Conservation (phyloP, 2,888 invertebrate genomes). For the Candidula unifasciata region DNA sequence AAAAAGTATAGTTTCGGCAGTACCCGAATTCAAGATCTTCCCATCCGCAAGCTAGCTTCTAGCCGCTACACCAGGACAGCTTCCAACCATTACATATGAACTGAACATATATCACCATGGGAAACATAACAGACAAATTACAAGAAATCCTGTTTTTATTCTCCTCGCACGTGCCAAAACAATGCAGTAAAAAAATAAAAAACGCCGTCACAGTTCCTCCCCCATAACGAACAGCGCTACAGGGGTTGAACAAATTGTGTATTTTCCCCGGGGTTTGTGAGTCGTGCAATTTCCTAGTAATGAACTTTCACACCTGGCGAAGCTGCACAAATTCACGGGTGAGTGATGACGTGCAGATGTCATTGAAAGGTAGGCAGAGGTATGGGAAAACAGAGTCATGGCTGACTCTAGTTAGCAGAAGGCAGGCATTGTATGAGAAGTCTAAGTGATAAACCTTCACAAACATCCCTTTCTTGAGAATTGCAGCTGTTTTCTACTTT, state of each 20-base stretch:
- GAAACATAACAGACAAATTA: too few relatives aligned
- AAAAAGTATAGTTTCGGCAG: too few relatives aligned
- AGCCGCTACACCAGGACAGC: too few relatives aligned
- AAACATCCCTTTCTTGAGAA: background rate
- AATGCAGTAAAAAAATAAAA: too few relatives aligned
- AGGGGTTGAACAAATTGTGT: background rate
- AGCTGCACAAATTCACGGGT: background rate
- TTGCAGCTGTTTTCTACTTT: background rate
- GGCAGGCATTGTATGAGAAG: background rate
- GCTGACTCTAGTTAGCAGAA: slow-evolving; percentile 8
- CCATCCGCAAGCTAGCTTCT: too few relatives aligned
- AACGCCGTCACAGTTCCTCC: background rate
- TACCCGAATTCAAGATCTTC: too few relatives aligned
- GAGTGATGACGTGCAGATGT: slow-evolving; percentile 3
- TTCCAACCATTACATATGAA: too few relatives aligned
- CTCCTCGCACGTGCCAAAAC: too few relatives aligned
- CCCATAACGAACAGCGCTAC: background rate
- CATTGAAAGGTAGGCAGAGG: background rate
- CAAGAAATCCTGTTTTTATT: too few relatives aligned
- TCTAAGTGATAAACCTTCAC: background rate
- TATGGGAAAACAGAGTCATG: background rate
- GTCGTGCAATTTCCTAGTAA: background rate
- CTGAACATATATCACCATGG: too few relatives aligned
- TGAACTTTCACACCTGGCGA: slow-evolving; percentile 1
- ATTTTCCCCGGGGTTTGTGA: background rate